Conservation (phyloP, 2,113 vertebrate species). For the Chroicocephalus ridibundus region DNA sequence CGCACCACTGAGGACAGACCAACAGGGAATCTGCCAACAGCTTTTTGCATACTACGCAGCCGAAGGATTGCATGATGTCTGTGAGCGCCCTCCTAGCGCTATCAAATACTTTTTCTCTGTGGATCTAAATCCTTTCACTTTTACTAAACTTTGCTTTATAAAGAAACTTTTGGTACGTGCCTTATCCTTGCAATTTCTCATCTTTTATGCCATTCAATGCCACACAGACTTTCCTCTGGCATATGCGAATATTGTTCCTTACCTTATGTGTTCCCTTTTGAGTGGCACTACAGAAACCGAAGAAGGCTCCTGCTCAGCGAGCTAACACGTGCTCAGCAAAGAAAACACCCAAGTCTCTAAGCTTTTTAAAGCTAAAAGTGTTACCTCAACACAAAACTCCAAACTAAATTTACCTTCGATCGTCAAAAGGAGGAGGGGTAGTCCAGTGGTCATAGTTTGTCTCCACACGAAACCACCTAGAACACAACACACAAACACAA, state of each 20-base stretch:
- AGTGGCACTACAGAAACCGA: background rate
- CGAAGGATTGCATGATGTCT: background rate
- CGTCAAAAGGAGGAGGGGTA: constrained; percentile 76
- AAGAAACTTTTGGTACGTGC: background rate
- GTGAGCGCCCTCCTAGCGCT: background rate
- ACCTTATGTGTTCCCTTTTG: fast-evolving
- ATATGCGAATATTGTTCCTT: fast-evolving
- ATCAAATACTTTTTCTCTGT: background rate
- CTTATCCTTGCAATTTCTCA: background rate
- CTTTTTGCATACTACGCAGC: background rate
- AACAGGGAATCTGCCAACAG: background rate
- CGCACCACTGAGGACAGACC: background rate
- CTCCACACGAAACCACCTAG: constrained; percentile 92
- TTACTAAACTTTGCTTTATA: background rate
- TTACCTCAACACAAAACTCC: background rate
- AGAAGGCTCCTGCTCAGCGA: background rate
- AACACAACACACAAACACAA: background rate
- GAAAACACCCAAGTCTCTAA: background rate
- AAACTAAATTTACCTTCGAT: constrained; percentile 76
- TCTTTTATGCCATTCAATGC: background rate
- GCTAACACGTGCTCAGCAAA: background rate
- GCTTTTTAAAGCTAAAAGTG: background rate
- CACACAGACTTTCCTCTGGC: background rate
- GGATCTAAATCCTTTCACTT: background rate
- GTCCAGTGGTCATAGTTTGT: constrained; percentile 96